Evolutionary conservation across 2,797 vertebrate genomes (phyloP).

Genomic region (Ctenopoma kingsleyae): DNA sequence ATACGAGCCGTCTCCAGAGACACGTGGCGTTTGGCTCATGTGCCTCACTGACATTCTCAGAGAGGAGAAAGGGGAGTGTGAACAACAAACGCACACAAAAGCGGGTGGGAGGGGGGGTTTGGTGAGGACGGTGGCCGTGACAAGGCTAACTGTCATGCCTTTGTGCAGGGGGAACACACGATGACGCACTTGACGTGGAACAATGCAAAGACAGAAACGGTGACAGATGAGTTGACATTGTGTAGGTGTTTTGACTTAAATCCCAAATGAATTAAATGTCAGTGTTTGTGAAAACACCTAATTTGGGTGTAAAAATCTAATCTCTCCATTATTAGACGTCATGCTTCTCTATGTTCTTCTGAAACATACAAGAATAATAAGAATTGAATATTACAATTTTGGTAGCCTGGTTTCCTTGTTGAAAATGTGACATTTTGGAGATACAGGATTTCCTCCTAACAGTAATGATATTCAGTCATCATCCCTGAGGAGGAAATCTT

Average conservation of each 20-base stretch:
- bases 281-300: neutral
- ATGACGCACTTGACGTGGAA: constrained; percentile 35
- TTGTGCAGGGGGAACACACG: constrained; percentile 30
- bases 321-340: neutral
- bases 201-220: neutral
- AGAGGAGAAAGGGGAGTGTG: constrained; percentile 17
- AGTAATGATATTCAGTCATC: constrained; percentile 3
- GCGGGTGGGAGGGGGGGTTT: constrained; percentile 14
- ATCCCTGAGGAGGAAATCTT: constrained; percentile 1
- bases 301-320: neutral
- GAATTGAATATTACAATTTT: neutral
- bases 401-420: neutral
- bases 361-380: neutral
- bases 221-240: neutral
- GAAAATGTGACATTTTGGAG: neutral
- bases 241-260: constrained; percentile 1
- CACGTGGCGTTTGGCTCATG: constrained; percentile 19
- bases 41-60: constrained; percentile 50
- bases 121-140: neutral
- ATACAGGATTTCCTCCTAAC: neutral
- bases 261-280: neutral
- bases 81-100: constrained; percentile 22
- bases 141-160: neutral
- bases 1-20: constrained; percentile 33
- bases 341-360: neutral